Percentiles rank a stretch among this genome's conserved stretches.
phyloP scores from a whole-genome alignment of 53 echinoderm and acorn worm species.

The Apostichopus leukothele region DNA sequence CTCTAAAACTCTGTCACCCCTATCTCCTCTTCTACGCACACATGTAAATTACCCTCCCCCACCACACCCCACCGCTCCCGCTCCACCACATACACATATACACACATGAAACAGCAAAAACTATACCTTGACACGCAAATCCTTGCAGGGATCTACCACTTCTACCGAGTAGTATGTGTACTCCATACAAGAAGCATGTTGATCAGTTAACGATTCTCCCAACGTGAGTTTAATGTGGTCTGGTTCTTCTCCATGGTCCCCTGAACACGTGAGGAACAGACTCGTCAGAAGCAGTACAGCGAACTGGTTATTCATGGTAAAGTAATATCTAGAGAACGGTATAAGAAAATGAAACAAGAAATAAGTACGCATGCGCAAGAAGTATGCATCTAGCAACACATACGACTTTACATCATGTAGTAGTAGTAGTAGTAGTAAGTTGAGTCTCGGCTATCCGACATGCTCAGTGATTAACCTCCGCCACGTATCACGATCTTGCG shows the following conservation, averaged over 20 bases:
- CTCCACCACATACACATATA: no score
- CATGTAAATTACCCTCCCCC: not conserved
- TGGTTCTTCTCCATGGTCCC: not conserved
- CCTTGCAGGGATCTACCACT: conserved; percentile 74
- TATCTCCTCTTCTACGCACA: not conserved
- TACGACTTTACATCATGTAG: no score
- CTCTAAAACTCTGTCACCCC: no score
- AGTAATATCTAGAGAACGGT: not conserved
- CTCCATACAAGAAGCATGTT: conserved; percentile 56
- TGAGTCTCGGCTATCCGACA: no score
- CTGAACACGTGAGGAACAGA: not conserved
- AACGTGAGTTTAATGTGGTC: conserved; percentile 72
- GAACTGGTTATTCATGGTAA: not conserved
- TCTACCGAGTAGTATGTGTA: conserved; percentile 77
- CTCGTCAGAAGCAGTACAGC: not conserved
- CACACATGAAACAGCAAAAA: not conserved
- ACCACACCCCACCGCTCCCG: no score
- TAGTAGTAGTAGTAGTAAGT: no score
- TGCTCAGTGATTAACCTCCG: no score
- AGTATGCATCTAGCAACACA: no score
- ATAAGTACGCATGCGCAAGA: no score
- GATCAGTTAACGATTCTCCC: conserved; percentile 47
- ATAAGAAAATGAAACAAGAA: not conserved
- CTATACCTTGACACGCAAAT: conserved; percentile 63
- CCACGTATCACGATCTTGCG: no score